These are phyloP conservation scores for Natator depressus DNA, from an alignment of 2,113 vertebrate genomes.

Conservation along the genomic window DNA sequence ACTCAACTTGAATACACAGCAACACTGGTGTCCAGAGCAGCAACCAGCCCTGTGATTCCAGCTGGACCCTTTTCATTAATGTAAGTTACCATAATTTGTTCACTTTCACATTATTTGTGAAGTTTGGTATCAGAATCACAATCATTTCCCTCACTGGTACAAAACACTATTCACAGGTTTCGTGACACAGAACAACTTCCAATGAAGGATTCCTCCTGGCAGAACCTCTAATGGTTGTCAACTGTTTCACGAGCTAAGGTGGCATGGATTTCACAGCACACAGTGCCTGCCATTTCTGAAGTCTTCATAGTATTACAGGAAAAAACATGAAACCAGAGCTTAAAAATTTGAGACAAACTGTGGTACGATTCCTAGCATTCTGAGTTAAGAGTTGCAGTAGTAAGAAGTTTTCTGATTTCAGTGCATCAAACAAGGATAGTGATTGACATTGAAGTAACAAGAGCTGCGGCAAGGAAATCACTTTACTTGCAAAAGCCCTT, in stretches of 20 bases:
- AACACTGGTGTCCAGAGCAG: neutral
- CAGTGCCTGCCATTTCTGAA: constrained; percentile 1
- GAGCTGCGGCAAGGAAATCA: neutral
- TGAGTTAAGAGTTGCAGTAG: neutral
- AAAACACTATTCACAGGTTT: neutral
- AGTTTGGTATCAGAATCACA: neutral
- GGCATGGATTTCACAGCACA: neutral
- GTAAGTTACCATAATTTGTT: neutral
- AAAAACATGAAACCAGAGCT: neutral
- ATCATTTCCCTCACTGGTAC: neutral
- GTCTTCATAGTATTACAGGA: neutral
- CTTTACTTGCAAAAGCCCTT: neutral
- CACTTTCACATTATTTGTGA: neutral
- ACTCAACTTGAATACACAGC: neutral
- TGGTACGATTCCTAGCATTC: neutral
- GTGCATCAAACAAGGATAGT: neutral
- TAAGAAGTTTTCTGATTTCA: neutral
- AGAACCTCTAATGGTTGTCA: neutral
- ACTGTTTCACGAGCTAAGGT: neutral
- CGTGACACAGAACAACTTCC: neutral
- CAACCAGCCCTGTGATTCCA: neutral
- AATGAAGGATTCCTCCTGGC: constrained; percentile 5
- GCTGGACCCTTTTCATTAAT: neutral
- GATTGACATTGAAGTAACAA: neutral
- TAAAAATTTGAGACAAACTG: constrained; percentile 16